Evolutionary conservation across 2,797 vertebrate genomes (phyloP).

Genomic region (Diplodus sargus): DNA sequence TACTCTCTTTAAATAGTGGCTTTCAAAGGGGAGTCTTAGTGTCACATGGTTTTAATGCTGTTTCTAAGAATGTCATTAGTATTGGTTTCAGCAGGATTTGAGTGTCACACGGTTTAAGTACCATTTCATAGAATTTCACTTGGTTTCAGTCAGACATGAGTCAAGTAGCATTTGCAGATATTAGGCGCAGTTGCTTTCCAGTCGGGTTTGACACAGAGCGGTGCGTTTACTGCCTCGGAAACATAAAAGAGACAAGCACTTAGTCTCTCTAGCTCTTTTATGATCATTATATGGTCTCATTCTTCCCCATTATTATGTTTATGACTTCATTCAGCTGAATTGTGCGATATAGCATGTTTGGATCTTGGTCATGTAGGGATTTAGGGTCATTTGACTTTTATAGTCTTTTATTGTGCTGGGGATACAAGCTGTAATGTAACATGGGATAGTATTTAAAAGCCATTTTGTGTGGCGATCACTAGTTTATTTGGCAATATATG

Average conservation of each 20-base stretch:
- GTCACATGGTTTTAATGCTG: conserved; percentile 67
- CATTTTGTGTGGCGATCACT: neutral
- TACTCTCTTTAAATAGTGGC: conserved; percentile 1
- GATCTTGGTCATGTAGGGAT: neutral
- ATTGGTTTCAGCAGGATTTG: conserved; percentile 69
- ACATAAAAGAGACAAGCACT: neutral
- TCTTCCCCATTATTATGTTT: conserved; percentile 4
- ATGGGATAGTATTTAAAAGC: neutral
- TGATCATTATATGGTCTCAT: neutral
- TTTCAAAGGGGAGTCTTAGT: conserved; percentile 49
- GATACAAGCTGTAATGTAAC: conserved; percentile 6
- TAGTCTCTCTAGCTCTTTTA: neutral
- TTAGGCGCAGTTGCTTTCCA: neutral
- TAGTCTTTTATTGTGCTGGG: neutral
- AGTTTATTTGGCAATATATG: neutral
- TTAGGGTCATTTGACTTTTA: neutral
- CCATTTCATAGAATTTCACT: conserved; percentile 33
- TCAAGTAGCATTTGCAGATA: conserved; percentile 28
- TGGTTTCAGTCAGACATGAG: conserved; percentile 36
- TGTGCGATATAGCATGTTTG: neutral
- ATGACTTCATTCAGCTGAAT: neutral
- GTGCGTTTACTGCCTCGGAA: neutral
- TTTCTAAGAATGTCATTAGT: conserved; percentile 71
- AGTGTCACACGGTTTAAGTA: conserved; percentile 52
- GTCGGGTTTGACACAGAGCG: neutral